Base-by-base conservation (phyloP, 2,888 invertebrate species). In the Phania funesta region DNA sequence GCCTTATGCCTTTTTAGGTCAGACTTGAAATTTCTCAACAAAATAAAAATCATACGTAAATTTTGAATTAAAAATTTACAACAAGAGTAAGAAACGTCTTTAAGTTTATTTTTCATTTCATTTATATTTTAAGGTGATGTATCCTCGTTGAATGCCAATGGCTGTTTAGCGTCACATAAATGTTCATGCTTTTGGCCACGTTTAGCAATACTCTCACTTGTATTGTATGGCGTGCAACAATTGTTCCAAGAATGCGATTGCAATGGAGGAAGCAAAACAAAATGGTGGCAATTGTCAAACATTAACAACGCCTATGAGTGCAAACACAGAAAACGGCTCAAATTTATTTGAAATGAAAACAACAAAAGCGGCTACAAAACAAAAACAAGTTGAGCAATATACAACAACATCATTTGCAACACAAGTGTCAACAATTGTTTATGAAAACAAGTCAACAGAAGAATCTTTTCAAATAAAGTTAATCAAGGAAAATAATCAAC, bases 111-210 rank as follows among this genome's bases (percentile, higher is more conserved):
- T 71, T 38, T 58, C 6, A 16, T 67, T 32, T 62, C 38, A 16
- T 74, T 60, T 64, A 6, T 35, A 75, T 65, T 70, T 82, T 65
- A 70, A 86, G 86, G 86, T 84, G 86, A 84, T 65, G 86, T 84
- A 18, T 85, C 85, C 46, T 86, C 86, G 41, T 68, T 86, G 65
- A 86, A 85, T 83, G 74, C 85, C 75, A 84, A 80, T 75, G 83
- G 85, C 81, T 74, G 64, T 79, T 54, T 68, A 75, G 58, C 73
- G 79, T 48, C 74, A 54, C 60, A 77, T 74, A 73, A 64, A 41
- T 83, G 67, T 58, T 67, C 65, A 52, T 84, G 79, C 83, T 71
- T 81, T 74, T 73, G 71, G 83, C 84, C 83, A 73, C 84, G 84
- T 70, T 83, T 83, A 77, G 71, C 80, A 76, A 75, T 79, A 76